Evolutionary conservation across 2,797 vertebrate genomes (phyloP).

Genomic region (Gambelia wislizenii): DNA sequence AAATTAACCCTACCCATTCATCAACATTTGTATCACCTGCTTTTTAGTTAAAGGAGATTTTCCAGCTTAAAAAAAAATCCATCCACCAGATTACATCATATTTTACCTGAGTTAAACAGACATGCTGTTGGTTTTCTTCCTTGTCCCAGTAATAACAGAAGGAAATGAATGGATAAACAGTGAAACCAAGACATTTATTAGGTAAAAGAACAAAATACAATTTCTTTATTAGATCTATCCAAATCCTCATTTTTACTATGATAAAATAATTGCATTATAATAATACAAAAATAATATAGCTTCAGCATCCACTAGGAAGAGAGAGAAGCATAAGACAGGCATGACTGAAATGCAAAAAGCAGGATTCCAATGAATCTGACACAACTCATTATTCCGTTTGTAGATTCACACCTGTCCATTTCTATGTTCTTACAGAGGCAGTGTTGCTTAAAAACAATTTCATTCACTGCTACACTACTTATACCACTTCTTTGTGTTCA

Average conservation of each 20-base stretch:
- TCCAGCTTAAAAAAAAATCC: neutral
- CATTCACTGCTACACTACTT: neutral
- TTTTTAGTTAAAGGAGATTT: conserved; percentile 16
- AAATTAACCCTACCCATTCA: neutral
- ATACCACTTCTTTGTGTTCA: neutral
- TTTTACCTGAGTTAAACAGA: neutral
- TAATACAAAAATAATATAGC: conserved; percentile 7
- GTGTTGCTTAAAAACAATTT: conserved; percentile 1
- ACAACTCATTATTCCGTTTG: conserved; percentile 29
- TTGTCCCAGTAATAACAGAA: neutral
- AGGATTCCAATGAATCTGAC: conserved; percentile 8
- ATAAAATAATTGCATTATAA: conserved; percentile 6
- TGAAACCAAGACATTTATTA: neutral
- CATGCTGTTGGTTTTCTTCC: neutral
- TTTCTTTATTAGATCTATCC: neutral
- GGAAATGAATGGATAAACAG: neutral
- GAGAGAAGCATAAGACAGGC: neutral
- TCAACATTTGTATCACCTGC: conserved; percentile 17
- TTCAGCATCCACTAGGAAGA: conserved; percentile 3
- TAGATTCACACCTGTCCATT: conserved; percentile 20
- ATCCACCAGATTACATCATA: neutral
- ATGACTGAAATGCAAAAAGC: conserved; percentile 30
- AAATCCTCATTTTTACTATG: neutral
- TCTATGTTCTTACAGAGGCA: conserved; percentile 1
- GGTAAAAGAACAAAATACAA: conserved; percentile 1